phyloP scores from a whole-genome alignment of 2,797 vertebrate species.

The Acanthiza pusilla region DNA sequence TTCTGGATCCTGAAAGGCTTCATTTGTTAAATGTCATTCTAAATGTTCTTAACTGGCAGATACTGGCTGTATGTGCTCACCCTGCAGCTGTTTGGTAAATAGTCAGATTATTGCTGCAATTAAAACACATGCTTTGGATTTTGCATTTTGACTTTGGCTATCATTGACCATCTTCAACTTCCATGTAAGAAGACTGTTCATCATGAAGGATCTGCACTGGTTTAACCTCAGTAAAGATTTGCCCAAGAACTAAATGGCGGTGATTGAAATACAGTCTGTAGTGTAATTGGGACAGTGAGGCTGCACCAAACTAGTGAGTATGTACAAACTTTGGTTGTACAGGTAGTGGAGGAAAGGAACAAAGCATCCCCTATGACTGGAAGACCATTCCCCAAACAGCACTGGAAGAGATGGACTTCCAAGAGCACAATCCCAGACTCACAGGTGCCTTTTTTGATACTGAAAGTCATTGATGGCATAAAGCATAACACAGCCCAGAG shows the following conservation, averaged over 20 bases:
- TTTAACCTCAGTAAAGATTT: not conserved
- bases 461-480: not conserved
- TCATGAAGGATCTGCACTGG: not conserved
- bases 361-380: not conserved
- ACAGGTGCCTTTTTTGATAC: not conserved
- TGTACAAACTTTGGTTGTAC: not conserved
- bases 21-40: not conserved
- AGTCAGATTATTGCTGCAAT: not conserved
- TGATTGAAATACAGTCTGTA: not conserved
- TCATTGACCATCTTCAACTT: not conserved
- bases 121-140: not conserved
- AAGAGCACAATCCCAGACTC: not conserved
- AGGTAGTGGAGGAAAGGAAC: not conserved
- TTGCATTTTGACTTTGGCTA: not conserved
- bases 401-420: not conserved
- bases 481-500: not conserved
- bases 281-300: not conserved
- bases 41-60: not conserved
- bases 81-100: not conserved
- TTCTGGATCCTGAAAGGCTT: not conserved
- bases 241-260: not conserved
- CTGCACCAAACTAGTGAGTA: not conserved
- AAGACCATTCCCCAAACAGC: not conserved
- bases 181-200: fast-evolving
- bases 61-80: not conserved